Conservation (phyloP, 2,888 invertebrate genomes). For the Lysandra bellargus region DNA sequence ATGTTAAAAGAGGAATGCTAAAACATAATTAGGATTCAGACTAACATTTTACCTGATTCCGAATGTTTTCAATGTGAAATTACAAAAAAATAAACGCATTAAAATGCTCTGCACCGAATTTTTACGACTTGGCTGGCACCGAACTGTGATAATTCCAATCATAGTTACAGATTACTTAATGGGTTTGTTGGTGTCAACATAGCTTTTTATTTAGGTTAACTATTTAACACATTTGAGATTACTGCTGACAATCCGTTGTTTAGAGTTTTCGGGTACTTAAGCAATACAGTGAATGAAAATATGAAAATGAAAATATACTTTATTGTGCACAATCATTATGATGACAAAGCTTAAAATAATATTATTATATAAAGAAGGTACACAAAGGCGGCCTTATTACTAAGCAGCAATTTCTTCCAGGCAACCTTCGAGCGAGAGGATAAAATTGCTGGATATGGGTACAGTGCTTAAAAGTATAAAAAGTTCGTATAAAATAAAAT, state of each 20-base stretch:
- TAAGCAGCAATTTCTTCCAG: too few species aligned
- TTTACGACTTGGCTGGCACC: slow-evolving; percentile 2
- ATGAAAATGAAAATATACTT: too few species aligned
- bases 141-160: background rate
- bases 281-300: too few species aligned
- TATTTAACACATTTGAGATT: background rate
- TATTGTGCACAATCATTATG: too few species aligned
- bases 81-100: background rate
- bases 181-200: slow-evolving; percentile 2
- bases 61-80: background rate
- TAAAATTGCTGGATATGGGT: too few species aligned
- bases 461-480: too few species aligned
- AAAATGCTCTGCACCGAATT: background rate
- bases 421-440: too few species aligned
- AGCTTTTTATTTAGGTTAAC: slow-evolving; percentile 8
- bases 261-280: too few species aligned
- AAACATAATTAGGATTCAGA: background rate
- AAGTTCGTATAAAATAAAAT: too few species aligned
- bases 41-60: background rate
- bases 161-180: background rate
- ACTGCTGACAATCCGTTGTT: background rate
- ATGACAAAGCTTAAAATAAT: too few species aligned
- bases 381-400: too few species aligned
- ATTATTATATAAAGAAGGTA: too few species aligned
- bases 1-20: background rate